Percentiles rank a stretch among this genome's conserved stretches.
Evolutionary conservation across 2,797 vertebrate genomes (phyloP).

Genomic region (Lates japonicus): DNA sequence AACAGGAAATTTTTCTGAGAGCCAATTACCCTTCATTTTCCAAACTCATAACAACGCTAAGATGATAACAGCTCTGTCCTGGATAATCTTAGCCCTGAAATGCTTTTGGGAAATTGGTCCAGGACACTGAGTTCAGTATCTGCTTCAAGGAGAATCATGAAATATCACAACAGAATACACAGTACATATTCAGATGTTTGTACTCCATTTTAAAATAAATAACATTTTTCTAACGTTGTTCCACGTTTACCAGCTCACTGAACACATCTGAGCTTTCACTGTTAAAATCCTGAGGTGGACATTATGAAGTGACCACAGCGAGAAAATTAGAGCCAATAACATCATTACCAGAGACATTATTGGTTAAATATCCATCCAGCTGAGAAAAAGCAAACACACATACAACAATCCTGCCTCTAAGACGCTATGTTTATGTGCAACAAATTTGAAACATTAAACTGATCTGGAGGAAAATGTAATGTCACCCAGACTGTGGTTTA

Average conservation of each 20-base stretch:
- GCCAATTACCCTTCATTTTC: slow-evolving; percentile 26
- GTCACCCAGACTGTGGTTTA: too few species aligned
- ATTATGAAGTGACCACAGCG: background rate
- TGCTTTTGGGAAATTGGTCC: slow-evolving; percentile 11
- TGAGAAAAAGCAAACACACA: too few species aligned
- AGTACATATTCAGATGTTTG: background rate
- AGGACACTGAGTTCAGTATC: background rate
- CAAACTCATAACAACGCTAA: background rate
- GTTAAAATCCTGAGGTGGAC: background rate
- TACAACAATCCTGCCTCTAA: too few species aligned
- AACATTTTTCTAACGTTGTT: background rate
- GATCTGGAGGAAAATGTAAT: too few species aligned
- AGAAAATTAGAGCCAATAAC: too few species aligned
- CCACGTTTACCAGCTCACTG: slow-evolving; percentile 9
- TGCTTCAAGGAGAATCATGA: slow-evolving; percentile 1
- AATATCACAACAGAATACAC: background rate
- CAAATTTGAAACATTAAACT: too few species aligned
- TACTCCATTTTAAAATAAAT: background rate
- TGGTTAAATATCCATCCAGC: too few species aligned
- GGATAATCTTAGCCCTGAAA: slow-evolving; percentile 15
- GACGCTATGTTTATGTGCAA: too few species aligned
- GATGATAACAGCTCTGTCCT: too few species aligned
- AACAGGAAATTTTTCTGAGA: background rate
- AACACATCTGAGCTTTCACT: background rate
- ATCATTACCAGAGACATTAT: too few species aligned